Conservation (phyloP, 2,888 invertebrate species). For the Drosophila sordidula region DNA sequence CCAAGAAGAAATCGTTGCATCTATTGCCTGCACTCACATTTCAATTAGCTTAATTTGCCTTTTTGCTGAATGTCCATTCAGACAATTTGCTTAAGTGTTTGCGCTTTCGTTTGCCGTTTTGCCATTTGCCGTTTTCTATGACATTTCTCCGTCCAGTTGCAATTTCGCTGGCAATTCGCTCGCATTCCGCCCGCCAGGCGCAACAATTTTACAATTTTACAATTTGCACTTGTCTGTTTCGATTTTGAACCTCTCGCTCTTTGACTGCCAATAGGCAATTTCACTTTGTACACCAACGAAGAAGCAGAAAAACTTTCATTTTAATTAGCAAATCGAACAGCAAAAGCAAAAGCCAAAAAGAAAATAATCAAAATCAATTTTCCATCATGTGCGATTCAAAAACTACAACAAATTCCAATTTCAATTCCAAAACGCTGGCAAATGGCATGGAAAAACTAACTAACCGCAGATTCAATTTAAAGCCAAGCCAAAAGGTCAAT, state of each 20-base stretch:
- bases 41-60: constrained; percentile 58
- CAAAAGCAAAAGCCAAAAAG: constrained; percentile 16
- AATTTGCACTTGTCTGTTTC: constrained; percentile 27
- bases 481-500: constrained; percentile 69
- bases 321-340: constrained; percentile 65
- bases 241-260: constrained; percentile 42
- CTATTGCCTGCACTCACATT: constrained; percentile 41
- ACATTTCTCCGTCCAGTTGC: constrained; percentile 45
- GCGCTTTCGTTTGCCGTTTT: constrained; percentile 37
- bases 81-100: constrained; percentile 57
- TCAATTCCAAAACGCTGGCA: constrained; percentile 25
- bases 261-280: constrained; percentile 56
- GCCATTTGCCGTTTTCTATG: constrained; percentile 45
- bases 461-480: constrained; percentile 75
- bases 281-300: constrained; percentile 56
- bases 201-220: constrained; percentile 33
- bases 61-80: constrained; percentile 27
- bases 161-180: constrained; percentile 45
- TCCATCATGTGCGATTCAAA: constrained; percentile 41
- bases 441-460: constrained; percentile 47
- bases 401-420: constrained; percentile 32
- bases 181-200: constrained; percentile 55
- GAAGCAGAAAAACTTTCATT: constrained; percentile 68
- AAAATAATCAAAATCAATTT: constrained; percentile 65
- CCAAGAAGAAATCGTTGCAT: constrained; percentile 31